Conservation (phyloP, 2,797 vertebrate species). For the Rhinophrynus dorsalis region DNA sequence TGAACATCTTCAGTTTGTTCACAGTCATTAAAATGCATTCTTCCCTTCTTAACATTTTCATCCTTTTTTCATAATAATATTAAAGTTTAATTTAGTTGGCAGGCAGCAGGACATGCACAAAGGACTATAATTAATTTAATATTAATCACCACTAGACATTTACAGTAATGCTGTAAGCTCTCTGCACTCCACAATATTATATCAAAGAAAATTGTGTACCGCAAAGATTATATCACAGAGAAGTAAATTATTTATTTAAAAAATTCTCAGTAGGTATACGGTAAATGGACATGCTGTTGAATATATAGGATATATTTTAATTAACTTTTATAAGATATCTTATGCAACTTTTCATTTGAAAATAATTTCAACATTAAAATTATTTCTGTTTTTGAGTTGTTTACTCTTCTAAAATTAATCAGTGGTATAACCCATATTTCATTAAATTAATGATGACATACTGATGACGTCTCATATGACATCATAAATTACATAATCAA, state of each 20-base stretch:
- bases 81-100: conserved; percentile 46
- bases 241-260: conserved; percentile 26
- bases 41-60: conserved; percentile 35
- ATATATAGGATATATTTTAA: not conserved
- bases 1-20: conserved; percentile 11
- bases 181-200: conserved; percentile 35
- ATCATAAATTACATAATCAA: too few species aligned
- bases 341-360: too few species aligned
- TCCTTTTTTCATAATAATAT: conserved; percentile 44
- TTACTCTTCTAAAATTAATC: too few species aligned
- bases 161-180: conserved; percentile 42
- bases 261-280: not conserved
- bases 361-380: too few species aligned
- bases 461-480: too few species aligned
- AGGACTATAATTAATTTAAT: conserved; percentile 40
- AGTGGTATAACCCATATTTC: too few species aligned
- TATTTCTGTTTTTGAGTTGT: too few species aligned
- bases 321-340: too few species aligned
- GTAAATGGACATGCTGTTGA: not conserved
- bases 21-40: conserved; percentile 20
- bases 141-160: conserved; percentile 47
- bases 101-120: conserved; percentile 41
- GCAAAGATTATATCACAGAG: conserved; percentile 28
- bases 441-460: too few species aligned
- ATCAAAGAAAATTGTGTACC: conserved; percentile 33